These are phyloP conservation scores for Turdus rufiventris DNA, from an alignment of 2,113 vertebrate genomes.

Conservation along the genomic window DNA sequence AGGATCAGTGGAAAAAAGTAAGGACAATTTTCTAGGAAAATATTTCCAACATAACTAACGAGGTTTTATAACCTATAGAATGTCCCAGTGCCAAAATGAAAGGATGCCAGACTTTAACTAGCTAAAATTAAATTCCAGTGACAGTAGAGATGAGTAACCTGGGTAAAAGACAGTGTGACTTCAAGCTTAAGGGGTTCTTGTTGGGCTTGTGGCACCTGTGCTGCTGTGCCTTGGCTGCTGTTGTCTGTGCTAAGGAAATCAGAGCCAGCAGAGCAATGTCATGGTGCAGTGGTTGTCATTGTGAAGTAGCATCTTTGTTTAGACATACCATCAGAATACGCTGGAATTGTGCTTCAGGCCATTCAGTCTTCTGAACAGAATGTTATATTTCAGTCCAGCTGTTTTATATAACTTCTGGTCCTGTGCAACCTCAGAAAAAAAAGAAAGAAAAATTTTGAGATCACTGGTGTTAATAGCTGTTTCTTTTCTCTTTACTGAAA, in stretches of 20 bases:
- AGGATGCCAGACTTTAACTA: not conserved
- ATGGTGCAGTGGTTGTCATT: not conserved
- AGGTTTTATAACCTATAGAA: not conserved
- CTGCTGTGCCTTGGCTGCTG: not conserved
- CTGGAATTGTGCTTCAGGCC: slow-evolving; percentile 32
- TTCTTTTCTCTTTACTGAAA: not conserved
- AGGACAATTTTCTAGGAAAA: not conserved
- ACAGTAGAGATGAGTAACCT: not conserved
- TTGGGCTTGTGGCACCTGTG: not conserved
- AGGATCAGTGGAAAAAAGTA: not conserved
- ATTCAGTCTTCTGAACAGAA: slow-evolving; percentile 19
- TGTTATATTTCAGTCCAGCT: slow-evolving; percentile 21
- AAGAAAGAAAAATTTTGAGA: not conserved
- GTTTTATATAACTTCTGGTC: slow-evolving; percentile 23
- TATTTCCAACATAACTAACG: not conserved
- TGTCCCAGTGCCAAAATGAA: not conserved
- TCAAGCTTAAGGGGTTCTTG: not conserved
- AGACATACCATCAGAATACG: not conserved
- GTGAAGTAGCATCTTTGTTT: slow-evolving; percentile 16
- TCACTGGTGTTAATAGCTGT: not conserved
- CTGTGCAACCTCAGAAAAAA: not conserved
- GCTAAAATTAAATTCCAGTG: not conserved
- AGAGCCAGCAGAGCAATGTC: not conserved
- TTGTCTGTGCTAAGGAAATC: not conserved
- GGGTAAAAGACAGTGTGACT: not conserved